Evolutionary conservation across 2,888 invertebrate genomes (phyloP).

Genomic region (Scaptomyza flava): DNA sequence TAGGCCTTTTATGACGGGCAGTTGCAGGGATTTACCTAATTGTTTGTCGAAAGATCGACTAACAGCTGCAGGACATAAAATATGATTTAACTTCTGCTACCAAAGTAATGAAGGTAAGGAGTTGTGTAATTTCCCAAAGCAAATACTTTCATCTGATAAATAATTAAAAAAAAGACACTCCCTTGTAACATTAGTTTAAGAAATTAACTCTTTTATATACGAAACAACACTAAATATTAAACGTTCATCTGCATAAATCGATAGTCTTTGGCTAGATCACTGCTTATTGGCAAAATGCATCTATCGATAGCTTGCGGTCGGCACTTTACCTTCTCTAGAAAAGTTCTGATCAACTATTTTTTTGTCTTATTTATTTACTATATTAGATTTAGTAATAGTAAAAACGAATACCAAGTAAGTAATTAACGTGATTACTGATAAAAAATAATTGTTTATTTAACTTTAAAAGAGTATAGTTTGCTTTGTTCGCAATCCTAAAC

Average conservation of each 20-base stretch:
- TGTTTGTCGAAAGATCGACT: neutral
- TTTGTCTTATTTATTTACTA: no score
- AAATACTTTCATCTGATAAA: no score
- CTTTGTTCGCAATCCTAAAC: neutral
- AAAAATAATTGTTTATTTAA: neutral
- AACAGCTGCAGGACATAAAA: conserved; percentile 38
- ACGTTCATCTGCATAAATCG: no score
- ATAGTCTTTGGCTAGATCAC: neutral
- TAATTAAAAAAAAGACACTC: no score
- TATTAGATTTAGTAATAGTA: no score
- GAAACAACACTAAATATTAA: no score
- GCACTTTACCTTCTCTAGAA: neutral
- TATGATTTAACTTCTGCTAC: neutral
- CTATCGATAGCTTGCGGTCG: neutral
- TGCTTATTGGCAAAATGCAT: neutral
- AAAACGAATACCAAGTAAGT: neutral
- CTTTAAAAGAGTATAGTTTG: neutral
- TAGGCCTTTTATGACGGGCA: neutral
- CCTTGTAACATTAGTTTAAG: no score
- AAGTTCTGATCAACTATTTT: neutral
- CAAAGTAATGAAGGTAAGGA: no score
- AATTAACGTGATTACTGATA: neutral
- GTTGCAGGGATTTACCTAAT: conserved; percentile 24
- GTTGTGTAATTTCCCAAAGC: no score
- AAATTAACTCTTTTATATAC: no score